Evolutionary conservation across 2,797 vertebrate genomes (phyloP).

Genomic region (Dipus sagitta): DNA sequence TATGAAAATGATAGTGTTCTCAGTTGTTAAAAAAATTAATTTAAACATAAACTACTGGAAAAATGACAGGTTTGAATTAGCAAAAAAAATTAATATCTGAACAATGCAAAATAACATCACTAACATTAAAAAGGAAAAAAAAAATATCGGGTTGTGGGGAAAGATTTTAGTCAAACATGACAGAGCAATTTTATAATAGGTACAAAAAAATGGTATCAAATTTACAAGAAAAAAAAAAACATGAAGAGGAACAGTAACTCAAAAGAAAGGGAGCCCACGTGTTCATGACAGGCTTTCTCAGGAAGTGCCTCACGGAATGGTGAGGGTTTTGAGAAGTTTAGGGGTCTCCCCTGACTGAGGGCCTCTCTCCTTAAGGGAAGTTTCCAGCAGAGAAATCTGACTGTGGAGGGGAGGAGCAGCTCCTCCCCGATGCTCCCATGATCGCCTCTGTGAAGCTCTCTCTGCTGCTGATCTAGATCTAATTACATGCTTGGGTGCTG

Average conservation of each 20-base stretch:
- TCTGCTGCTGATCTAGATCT: neutral
- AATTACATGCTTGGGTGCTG: neutral
- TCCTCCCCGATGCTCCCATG: neutral
- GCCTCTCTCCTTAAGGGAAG: neutral
- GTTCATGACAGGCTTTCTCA: neutral
- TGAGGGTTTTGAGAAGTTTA: neutral
- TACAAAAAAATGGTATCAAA: slow-evolving; percentile 20
- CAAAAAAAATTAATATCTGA: slow-evolving; percentile 42
- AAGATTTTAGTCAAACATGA: slow-evolving; percentile 63
- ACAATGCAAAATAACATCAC: slow-evolving; percentile 51
- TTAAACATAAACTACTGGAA: slow-evolving; percentile 49
- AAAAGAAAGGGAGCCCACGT: neutral
- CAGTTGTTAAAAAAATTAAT: slow-evolving; percentile 1
- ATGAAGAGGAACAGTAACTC: slow-evolving; percentile 17
- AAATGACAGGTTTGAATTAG: slow-evolving; percentile 50
- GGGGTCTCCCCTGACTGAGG: too few species aligned
- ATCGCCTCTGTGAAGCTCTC: neutral
- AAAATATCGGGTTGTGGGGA: neutral
- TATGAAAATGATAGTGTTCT: slow-evolving; percentile 43
- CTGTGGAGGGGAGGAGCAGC: neutral
- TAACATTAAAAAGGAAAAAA: neutral
- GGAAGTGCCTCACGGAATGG: neutral
- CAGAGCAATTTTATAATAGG: slow-evolving; percentile 49
- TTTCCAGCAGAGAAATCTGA: neutral
- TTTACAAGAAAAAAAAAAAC: slow-evolving; percentile 26